Base-by-base conservation (phyloP, 2,797 vertebrate genomes). In the Allobates femoralis region DNA sequence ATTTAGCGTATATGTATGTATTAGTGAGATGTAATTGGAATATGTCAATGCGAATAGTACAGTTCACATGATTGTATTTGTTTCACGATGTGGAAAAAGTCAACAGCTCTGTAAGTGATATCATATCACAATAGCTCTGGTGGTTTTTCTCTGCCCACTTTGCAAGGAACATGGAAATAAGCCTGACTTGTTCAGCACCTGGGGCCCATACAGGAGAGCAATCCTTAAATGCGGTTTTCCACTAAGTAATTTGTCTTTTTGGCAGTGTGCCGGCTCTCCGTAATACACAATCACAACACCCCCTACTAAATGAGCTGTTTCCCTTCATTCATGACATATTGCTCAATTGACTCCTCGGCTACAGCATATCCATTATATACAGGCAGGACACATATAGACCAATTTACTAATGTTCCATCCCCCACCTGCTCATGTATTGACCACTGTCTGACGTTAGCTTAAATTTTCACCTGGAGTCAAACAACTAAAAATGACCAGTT, bases 171-270 rank as follows among this genome's bases (percentile, higher is more conserved):
- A 32, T 78, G 75, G 53, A 78, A 77, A 78, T 32, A 56, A 56
- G 53, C 75, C 53, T 78, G 19, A 34, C 11, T 15, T 14, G 11
- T 55, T 28, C 12, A 56, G 51, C 75, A 78, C 53, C 75, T 37
- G 75, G 21, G 30, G 53, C 75, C 37, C 30, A 37, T 78, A 53
- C 28, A 23, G 53, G 41, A 34, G 34, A 78, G 23, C 30, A 78
- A 21, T 34, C 10, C 21, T 51, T n/a, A 56, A 58, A 32, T 77
- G 75, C 28, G 34, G 51, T 53, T 77, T 55, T 77, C 53, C 28
- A 1, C 32, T 34, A 28, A 60, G 53, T 41, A 79, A 60, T 79
- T 79, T 58, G 76, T 37, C 76, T 79, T 79, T 53, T 79, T 79
- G 76, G 55, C 76, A 79, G 53, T 0, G 11, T 8, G 55, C 55